Evolutionary conservation across 2,888 invertebrate species (phyloP), one percentile per base, ranked within the genome.

Genomic region (Tubiluchus corallicola): DNA sequence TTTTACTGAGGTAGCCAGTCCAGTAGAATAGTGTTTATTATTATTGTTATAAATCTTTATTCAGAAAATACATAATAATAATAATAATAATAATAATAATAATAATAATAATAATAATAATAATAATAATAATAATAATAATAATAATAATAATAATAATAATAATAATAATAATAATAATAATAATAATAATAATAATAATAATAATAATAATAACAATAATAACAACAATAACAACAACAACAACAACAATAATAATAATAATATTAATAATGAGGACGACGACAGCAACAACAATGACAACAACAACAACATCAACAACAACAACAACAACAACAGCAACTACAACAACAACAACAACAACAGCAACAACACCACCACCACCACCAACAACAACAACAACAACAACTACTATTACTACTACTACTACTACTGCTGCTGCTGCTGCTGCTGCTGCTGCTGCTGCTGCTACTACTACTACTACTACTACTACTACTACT

Each of bases 371-470:
- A 9, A 29, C 29, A 9, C 5, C 29, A 9, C n/a, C n/a, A n/a
- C n/a, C n/a, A n/a, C n/a, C n/a, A n/a, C n/a, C n/a, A n/a, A n/a
- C n/a, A n/a, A n/a, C n/a, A n/a, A n/a, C n/a, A n/a, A n/a, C n/a
- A n/a, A n/a, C n/a, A n/a, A n/a, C n/a, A n/a, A n/a, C n/a, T n/a
- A n/a, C n/a, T n/a, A n/a, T n/a, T n/a, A n/a, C n/a, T n/a, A n/a
- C n/a, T n/a, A n/a, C n/a, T n/a, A 29, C 29, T 29, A 29, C 29
- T 29, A 29, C 29, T 29, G n/a, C 29, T 29, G n/a, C 29, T 29
- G n/a, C 29, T 29, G n/a, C 29, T 29, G n/a, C 29, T 29, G n/a
- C 29, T 29, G n/a, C 29, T 29, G n/a, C 29, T 29, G n/a, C 29
- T 29, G n/a, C 29, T 29, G n/a, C 29, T 29, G n/a, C 29, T 29